Percentiles rank a stretch among this genome's conserved stretches.
Evolutionary conservation across 2,797 vertebrate species (phyloP).

Genomic region (Micrastur ruficollis): DNA sequence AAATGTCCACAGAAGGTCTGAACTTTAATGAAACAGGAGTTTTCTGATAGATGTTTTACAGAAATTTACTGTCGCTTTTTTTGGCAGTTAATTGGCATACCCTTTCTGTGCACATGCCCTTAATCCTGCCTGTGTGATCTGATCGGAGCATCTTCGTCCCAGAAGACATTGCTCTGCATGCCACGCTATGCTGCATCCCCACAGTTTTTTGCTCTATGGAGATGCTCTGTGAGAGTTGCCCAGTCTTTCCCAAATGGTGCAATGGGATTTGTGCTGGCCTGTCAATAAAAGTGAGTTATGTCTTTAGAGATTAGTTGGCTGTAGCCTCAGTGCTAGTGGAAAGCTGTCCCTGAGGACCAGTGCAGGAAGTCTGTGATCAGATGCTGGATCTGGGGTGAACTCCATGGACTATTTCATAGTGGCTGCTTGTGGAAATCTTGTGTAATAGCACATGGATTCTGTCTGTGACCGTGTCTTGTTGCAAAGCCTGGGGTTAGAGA

Average conservation of each 20-base stretch:
- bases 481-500: not conserved
- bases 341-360: not conserved
- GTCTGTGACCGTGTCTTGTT: not conserved
- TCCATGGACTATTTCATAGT: not conserved
- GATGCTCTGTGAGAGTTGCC: not conserved
- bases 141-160: not conserved
- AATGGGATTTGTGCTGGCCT: not conserved
- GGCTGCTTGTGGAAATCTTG: not conserved
- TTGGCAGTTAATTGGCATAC: not conserved
- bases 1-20: not conserved
- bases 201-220: not conserved
- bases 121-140: not conserved
- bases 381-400: not conserved
- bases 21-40: not conserved
- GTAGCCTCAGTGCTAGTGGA: not conserved
- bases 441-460: not conserved
- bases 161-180: not conserved
- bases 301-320: not conserved
- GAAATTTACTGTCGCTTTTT: not conserved
- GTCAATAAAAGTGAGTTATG: not conserved
- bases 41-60: not conserved
- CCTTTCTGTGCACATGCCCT: not conserved
- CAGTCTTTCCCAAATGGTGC: not conserved
- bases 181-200: not conserved
- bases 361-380: not conserved